Evolutionary conservation across 1,140 invertebrate species (phyloP), one percentile per base, ranked within the genome.

Genomic region (Lepidurus couesii): DNA sequence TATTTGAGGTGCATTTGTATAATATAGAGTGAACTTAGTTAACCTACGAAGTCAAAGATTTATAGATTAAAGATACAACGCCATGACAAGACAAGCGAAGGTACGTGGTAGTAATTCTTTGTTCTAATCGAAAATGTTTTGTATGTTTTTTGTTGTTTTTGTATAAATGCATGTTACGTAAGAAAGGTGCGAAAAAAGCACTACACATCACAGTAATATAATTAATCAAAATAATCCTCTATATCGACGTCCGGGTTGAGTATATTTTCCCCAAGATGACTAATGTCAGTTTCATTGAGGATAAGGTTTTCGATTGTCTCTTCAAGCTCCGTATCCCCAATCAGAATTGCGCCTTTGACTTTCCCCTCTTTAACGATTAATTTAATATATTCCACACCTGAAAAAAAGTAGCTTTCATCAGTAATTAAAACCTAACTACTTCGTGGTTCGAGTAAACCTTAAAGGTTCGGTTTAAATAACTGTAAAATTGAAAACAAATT

Each of bases 291-390:
- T 84, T 97, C 92, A 88, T 98, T 96, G 16, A 98, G 87, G 83
- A 99, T 99, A 73, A 99, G 87, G 88, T 99, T 99, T 87, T 99
- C 97, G 87, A 96, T 96, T 83, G 95, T 98, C 87, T 99, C 98
- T 85, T 98, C 98, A 47, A 99, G 86, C 84, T 97, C 95, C 7
- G 97, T 98, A 82, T 99, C 95, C 0, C 98, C 98, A 82, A 99
- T 95, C 7, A 99, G 86, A 80, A 99, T 91, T 16, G 95, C 97
- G 74, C 98, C 98, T 83, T 96, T 92, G 83, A 99, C 87, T 83
- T 88, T 89, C 26, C 94, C 92, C 86, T 98, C 87, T 82, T 92
- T 88, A 73, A 99, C 83, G 7, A 99, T 90, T 82, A 95, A 90
- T 87, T 99, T 99, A 1, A 98, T 89, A 85, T 96, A 98, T 84